Base-by-base conservation (phyloP, 2,888 invertebrate genomes). In the Congeria kusceri region DNA sequence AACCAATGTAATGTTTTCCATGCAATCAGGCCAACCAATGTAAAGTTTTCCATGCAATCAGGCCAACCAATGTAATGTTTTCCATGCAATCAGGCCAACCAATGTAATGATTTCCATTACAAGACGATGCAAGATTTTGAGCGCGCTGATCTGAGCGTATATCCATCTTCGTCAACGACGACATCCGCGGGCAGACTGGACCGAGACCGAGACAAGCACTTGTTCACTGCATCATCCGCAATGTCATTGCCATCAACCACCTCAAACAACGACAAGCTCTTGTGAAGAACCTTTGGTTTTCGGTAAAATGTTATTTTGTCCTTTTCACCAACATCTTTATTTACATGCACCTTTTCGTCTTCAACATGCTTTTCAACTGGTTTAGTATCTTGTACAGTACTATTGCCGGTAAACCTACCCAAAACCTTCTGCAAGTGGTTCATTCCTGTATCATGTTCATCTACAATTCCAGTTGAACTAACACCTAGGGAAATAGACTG, bases 51-150 rank as follows among this genome's bases (percentile, higher is more conserved):
- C n/a, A n/a, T n/a, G n/a, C n/a, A n/a, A n/a, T n/a, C n/a, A n/a
- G n/a, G n/a, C n/a, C n/a, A n/a, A n/a, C n/a, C n/a, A n/a, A n/a
- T n/a, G n/a, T n/a, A n/a, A n/a, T n/a, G n/a, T n/a, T n/a, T n/a
- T n/a, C n/a, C n/a, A n/a, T n/a, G n/a, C n/a, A n/a, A n/a, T n/a
- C n/a, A n/a, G n/a, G 1, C 39, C 3, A 7, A 13, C 13, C 39
- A 11, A 5, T 39, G 39, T 15, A 39, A 39, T 5, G 3, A 39
- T 1, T 39, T 5, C 1, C 39, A 39, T 53, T 28, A 81, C 56
- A 82, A 32, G 28, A 82, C 69, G 9, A 32, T 32, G 69, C 82
- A 82, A 11, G 82, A 82, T 32, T 82, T 82, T 4, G 82, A 82
- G n/a, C 82, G 56, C 11, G 65, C 56, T 23, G 75, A 64, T 63